Conservation (phyloP, 2,888 invertebrate species). For the Acanthosepion pharaonis region DNA sequence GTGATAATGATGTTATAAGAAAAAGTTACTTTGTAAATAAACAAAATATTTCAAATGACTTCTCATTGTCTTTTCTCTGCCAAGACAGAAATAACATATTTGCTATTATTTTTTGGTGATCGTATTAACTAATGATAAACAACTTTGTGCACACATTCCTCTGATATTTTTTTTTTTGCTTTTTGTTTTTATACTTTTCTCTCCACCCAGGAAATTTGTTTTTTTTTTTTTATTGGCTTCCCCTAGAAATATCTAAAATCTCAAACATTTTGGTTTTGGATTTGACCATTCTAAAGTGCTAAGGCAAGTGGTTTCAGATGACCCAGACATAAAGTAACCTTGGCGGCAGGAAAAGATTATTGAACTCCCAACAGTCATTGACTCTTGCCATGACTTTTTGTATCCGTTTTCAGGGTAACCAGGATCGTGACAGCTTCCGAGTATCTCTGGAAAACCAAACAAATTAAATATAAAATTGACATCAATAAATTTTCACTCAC, state of each 20-base stretch:
- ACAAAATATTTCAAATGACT: neutral
- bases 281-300: neutral
- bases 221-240: neutral
- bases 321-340: neutral
- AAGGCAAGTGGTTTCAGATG: neutral
- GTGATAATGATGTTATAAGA: too few relatives aligned
- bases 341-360: neutral
- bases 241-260: neutral
- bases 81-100: neutral
- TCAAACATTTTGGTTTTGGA: neutral
- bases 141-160: neutral
- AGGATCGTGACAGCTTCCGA: neutral
- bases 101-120: too few relatives aligned
- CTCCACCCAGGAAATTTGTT: neutral
- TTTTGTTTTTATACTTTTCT: neutral
- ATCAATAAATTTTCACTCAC: too few relatives aligned
- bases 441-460: neutral
- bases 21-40: neutral
- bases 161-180: neutral
- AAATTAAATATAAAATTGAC: neutral
- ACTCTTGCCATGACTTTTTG: neutral
- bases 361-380: neutral
- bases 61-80: neutral
- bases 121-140: too few relatives aligned
- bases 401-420: slow-evolving; percentile 3